These are phyloP conservation scores for Gibbula magus DNA, from an alignment of 2,888 invertebrate species.

Conservation along the genomic window DNA sequence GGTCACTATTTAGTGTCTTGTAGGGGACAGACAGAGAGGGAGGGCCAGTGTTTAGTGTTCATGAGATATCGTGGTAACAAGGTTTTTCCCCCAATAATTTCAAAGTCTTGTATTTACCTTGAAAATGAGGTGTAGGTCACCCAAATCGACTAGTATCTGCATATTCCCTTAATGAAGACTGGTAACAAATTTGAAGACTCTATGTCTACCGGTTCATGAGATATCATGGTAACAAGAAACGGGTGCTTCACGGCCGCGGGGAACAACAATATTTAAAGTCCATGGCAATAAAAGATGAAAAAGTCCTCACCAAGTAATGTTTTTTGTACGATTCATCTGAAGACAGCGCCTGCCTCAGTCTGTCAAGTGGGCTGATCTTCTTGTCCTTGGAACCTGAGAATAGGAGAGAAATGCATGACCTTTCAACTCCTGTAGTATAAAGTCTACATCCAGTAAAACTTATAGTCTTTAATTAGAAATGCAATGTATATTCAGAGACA, in stretches of 20 bases:
- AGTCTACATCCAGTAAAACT: neutral
- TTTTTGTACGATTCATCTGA: conserved; percentile 92
- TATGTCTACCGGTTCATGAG: too few relatives aligned
- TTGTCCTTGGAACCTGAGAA: neutral
- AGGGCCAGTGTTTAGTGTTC: too few relatives aligned
- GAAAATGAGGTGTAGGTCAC: too few relatives aligned
- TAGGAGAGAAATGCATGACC: neutral
- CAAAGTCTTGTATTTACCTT: too few relatives aligned
- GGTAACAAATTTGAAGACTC: too few relatives aligned
- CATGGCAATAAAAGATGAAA: neutral
- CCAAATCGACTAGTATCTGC: too few relatives aligned
- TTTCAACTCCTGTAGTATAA: neutral
- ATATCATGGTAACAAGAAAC: too few relatives aligned
- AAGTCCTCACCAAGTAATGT: conserved; percentile 83
- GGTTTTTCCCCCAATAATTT: too few relatives aligned
- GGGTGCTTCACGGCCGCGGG: neutral
- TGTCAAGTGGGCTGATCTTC: conserved; percentile 81
- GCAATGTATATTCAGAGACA: neutral
- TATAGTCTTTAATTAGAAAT: neutral
- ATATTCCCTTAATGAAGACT: too few relatives aligned
- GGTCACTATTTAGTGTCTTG: too few relatives aligned
- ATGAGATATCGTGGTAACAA: too few relatives aligned
- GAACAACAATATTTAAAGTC: neutral
- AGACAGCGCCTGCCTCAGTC: conserved; percentile 91
- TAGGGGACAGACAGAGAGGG: too few relatives aligned